phyloP scores from a whole-genome alignment of 2,113 vertebrate genomes.

The Calidris pugnax region DNA sequence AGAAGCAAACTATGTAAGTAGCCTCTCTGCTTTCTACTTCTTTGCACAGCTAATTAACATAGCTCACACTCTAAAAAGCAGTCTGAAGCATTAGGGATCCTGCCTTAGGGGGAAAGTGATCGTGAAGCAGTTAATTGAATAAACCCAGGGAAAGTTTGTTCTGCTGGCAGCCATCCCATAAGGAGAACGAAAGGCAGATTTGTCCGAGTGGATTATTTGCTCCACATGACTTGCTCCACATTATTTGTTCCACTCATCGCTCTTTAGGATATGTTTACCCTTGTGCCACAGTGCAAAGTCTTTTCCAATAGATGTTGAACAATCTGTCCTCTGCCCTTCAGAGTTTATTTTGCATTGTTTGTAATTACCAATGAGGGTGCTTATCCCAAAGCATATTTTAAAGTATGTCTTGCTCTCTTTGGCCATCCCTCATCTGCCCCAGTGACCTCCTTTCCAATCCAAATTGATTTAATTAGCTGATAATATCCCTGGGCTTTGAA shows the following conservation, averaged over 20 bases:
- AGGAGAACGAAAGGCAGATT: not conserved
- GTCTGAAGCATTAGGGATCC: constrained; percentile 3
- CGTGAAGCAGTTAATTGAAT: constrained; percentile 41
- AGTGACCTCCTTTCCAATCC: not conserved
- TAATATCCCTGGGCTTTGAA: not conserved
- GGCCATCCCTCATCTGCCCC: not conserved
- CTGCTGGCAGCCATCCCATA: not conserved
- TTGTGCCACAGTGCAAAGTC: not conserved
- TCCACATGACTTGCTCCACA: not conserved
- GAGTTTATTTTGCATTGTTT: not conserved
- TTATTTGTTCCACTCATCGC: not conserved
- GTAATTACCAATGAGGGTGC: not conserved
- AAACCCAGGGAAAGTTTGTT: not conserved
- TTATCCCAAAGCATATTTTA: not conserved
- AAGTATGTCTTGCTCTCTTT: not conserved
- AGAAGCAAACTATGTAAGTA: not conserved
- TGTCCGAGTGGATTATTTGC: not conserved
- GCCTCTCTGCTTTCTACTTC: not conserved
- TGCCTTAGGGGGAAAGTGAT: not conserved
- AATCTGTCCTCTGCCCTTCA: not conserved
- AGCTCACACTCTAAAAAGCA: not conserved
- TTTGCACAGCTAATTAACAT: constrained; percentile 12
- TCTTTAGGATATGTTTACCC: not conserved
- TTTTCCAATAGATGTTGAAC: not conserved
- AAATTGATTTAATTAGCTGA: not conserved